These are phyloP conservation scores for Cryptocephalus moraei DNA, from an alignment of 2,888 invertebrate genomes.

Conservation along the genomic window DNA sequence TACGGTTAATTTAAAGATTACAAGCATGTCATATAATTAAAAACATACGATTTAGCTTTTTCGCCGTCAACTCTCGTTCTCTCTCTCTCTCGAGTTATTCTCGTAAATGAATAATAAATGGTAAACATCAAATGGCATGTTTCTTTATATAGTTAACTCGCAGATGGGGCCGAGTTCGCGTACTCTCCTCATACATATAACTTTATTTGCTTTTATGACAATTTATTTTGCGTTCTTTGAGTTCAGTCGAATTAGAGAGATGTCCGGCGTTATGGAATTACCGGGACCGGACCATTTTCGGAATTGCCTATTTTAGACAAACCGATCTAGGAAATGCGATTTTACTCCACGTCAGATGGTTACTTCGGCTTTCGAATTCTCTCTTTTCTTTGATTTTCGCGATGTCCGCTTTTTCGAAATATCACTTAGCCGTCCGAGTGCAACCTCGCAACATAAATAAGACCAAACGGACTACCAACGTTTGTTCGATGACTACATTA, in stretches of 20 bases:
- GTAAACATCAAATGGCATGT: slow-evolving; percentile 29
- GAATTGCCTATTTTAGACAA: slow-evolving; percentile 19
- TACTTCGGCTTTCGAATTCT: too few relatives aligned
- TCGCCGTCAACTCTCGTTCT: slow-evolving; percentile 23
- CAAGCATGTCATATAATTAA: slow-evolving; percentile 32
- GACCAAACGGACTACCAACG: too few relatives aligned
- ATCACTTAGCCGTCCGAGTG: too few relatives aligned
- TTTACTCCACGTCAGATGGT: not conserved
- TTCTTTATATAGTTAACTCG: slow-evolving; percentile 24
- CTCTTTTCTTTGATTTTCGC: too few relatives aligned
- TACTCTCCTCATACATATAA: slow-evolving; percentile 1
- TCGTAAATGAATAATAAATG: slow-evolving; percentile 32
- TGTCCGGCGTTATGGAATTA: slow-evolving; percentile 30
- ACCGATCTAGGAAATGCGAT: not conserved
- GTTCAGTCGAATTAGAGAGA: slow-evolving; percentile 25
- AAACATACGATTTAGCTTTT: slow-evolving; percentile 19
- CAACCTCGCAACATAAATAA: too few relatives aligned
- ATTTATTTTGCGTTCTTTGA: slow-evolving; percentile 32
- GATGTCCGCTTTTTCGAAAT: too few relatives aligned
- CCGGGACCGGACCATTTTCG: slow-evolving; percentile 28
- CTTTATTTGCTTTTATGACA: slow-evolving; percentile 29
- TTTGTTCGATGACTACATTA: too few relatives aligned
- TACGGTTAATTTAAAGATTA: slow-evolving; percentile 33
- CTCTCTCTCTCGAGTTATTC: slow-evolving; percentile 25
- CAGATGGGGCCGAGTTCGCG: slow-evolving; percentile 14